Base-by-base conservation (phyloP, 2,888 invertebrate species). In the Balanococcus diminutus region DNA sequence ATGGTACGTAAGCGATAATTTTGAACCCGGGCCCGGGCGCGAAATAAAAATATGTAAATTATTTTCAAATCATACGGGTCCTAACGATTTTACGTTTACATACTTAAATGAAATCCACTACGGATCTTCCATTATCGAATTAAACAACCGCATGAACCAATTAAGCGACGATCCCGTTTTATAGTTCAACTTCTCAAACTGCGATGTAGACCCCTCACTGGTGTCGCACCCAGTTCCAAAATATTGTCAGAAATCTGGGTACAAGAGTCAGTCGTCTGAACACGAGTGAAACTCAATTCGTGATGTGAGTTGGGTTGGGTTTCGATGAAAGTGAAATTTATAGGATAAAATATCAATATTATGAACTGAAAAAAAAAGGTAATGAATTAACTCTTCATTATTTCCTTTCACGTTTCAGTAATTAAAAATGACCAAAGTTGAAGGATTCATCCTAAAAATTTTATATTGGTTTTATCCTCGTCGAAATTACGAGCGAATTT, bases 61-160 rank as follows among this genome's bases (percentile, higher is more conserved):
- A 32, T 32, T 32, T 31, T 19, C 16, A 75, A 32, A 75, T 31
- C n/a, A 75, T 75, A 75, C 75, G 75, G 75, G 75, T 75, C 16
- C 75, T 75, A 25, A 75, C 25, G 75, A 75, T 75, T 75, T 25
- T n/a, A n/a, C n/a, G n/a, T n/a, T n/a, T n/a, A n/a, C n/a, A 75
- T 75, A n/a, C 75, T 8, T 75, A 75, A 75, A 32, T 32, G 6
- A 75, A 75, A 75, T 75, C 75, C 32, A 75, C 31, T 16, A 6
- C 0, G 75, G 14, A 5, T 11, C 1, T 75, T 32, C 32, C 32
- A 36, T 75, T 75, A 75, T 75, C 75, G 9, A 32, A 75, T 75
- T 75, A 75, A 75, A 75, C 75, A 75, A 75, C 75, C 32, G 6
- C 32, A 75, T 75, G 75, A n/a, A 75, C 75, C 31, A 75, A 32